Evolutionary conservation across 2,888 invertebrate species (phyloP).

Genomic region (Trichopria drosophilae): DNA sequence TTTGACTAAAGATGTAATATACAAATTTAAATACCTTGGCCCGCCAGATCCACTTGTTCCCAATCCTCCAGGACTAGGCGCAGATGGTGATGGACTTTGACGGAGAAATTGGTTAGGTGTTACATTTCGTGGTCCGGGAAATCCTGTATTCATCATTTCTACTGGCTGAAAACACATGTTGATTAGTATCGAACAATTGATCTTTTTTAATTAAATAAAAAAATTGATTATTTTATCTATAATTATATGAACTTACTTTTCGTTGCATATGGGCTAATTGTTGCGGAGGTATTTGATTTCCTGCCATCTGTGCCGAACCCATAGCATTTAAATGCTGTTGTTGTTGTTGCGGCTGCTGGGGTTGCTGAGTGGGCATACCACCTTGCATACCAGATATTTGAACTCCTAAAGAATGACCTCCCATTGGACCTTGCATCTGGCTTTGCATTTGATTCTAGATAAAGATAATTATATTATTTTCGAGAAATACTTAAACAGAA

Average conservation of each 20-base stretch:
- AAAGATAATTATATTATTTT: constrained; percentile 8
- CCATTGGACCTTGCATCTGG: constrained; percentile 56
- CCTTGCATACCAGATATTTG: constrained; percentile 50
- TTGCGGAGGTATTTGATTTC: constrained; percentile 49
- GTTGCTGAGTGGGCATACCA: constrained; percentile 38
- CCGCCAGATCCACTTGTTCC: constrained; percentile 57
- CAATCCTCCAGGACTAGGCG: constrained; percentile 71
- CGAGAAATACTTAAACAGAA: background rate
- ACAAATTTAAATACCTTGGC: constrained; percentile 12
- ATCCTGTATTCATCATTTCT: constrained; percentile 61
- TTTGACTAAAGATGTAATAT: background rate
- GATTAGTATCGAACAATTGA: no score
- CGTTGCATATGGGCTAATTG: constrained; percentile 61
- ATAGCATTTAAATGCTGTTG: constrained; percentile 56
- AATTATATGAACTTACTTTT: constrained; percentile 43
- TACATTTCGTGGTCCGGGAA: constrained; percentile 64
- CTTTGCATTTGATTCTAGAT: constrained; percentile 52
- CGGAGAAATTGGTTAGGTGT: constrained; percentile 76
- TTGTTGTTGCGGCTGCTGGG: constrained; percentile 29
- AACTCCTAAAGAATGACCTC: no score
- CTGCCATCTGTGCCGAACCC: constrained; percentile 49
- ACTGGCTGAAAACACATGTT: constrained; percentile 46
- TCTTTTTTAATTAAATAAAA: no score
- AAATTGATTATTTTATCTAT: background rate
- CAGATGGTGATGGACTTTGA: constrained; percentile 79